A percentile compares a stretch with the other conserved stretches of the same genome.
These are phyloP conservation scores for Ladona fulva DNA, from an alignment of 1,140 invertebrate genomes.

Conservation along the genomic window DNA sequence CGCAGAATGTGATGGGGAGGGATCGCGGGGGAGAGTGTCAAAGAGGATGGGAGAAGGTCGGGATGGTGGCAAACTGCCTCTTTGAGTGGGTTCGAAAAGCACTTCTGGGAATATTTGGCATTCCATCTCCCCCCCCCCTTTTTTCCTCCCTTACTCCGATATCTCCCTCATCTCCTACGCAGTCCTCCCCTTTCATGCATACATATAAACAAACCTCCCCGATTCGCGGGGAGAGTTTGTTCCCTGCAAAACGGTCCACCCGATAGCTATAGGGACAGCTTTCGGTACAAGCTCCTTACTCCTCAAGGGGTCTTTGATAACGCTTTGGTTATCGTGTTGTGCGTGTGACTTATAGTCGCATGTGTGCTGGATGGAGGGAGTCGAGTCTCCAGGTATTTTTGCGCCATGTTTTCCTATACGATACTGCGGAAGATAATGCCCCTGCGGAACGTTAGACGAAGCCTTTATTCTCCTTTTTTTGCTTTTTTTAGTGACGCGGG, in stretches of 20 bases:
- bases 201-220: not conserved
- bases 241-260: not conserved
- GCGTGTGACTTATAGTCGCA: not conserved
- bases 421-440: too few species aligned
- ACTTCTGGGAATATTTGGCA: conserved; percentile 5
- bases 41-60: not conserved
- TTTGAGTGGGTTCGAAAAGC: conserved; percentile 4
- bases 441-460: too few species aligned
- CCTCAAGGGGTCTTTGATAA: not conserved
- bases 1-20: not conserved
- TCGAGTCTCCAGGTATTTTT: not conserved
- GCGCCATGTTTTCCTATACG: too few species aligned
- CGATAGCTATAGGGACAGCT: not conserved
- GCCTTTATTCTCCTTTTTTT: too few species aligned
- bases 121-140: not conserved
- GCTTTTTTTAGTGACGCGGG: too few species aligned
- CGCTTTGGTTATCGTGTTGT: not conserved
- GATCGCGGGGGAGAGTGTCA: not conserved
- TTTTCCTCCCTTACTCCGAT: not conserved
- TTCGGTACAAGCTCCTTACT: not conserved
- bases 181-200: not conserved
- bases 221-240: not conserved
- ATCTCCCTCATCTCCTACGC: not conserved
- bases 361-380: not conserved
- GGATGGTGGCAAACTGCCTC: not conserved